Evolutionary conservation across 2,888 invertebrate species (phyloP).

Genomic region (Papilio protenor): DNA sequence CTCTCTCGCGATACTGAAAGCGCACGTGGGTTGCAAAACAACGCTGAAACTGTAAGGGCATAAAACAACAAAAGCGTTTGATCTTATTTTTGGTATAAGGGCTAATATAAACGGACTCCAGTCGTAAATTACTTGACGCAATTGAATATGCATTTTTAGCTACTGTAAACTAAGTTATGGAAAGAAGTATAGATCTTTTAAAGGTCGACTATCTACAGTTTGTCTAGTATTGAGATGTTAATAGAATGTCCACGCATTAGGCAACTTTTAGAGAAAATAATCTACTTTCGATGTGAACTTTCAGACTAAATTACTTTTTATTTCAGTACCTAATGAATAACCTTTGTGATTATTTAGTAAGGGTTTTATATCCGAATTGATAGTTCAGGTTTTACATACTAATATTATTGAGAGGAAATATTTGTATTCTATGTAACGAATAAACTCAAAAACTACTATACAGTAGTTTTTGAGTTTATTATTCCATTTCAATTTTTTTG

Average conservation of each 20-base stretch:
- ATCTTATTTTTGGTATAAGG: slow-evolving; percentile 5
- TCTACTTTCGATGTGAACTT: background rate
- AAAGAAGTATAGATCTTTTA: background rate
- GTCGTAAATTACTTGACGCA: background rate
- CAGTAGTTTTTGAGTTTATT: too few relatives aligned
- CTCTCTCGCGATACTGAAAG: slow-evolving; percentile 71
- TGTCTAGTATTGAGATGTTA: too few relatives aligned
- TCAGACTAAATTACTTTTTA: background rate
- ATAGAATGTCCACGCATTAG: background rate
- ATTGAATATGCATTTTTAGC: too few relatives aligned
- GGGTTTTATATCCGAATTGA: too few relatives aligned
- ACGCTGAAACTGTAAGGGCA: slow-evolving; percentile 46
- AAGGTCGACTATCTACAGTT: background rate
- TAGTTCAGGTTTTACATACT: too few relatives aligned
- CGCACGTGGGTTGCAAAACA: slow-evolving; percentile 68
- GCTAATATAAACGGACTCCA: background rate
- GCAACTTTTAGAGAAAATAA: background rate
- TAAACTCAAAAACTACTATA: too few relatives aligned
- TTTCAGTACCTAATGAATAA: too few relatives aligned
- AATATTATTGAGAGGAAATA: too few relatives aligned
- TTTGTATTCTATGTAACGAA: too few relatives aligned
- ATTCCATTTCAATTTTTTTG: too few relatives aligned
- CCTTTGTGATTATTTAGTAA: too few relatives aligned
- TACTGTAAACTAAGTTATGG: background rate
- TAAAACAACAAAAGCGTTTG: slow-evolving; percentile 34